Conservation (phyloP, 2,888 invertebrate species). For the Spicauda simplicius region DNA sequence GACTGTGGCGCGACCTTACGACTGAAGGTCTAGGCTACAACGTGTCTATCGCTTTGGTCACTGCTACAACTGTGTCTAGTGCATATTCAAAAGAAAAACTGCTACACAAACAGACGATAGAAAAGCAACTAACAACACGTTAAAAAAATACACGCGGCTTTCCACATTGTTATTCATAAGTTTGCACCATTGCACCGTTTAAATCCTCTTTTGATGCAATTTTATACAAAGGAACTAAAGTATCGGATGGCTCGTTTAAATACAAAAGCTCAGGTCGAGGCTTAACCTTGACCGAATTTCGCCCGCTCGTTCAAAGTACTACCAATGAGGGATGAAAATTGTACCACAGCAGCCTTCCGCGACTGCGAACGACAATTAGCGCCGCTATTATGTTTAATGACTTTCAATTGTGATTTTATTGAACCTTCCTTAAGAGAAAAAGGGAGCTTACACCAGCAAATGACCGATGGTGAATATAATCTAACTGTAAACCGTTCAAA, state of each 20-base stretch:
- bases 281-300: conserved; percentile 73
- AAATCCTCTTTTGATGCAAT: conserved; percentile 44
- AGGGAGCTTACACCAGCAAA: background rate
- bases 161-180: conserved; percentile 15
- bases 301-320: conserved; percentile 48
- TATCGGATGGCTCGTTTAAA: conserved; percentile 57
- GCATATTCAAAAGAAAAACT: background rate
- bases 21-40: conserved; percentile 20
- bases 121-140: background rate
- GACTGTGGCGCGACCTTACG: conserved; percentile 13
- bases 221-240: conserved; percentile 61
- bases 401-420: conserved; percentile 9
- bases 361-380: conserved; percentile 45
- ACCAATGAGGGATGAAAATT: conserved; percentile 59
- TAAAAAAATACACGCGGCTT: background rate
- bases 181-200: conserved; percentile 27
- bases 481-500: too few species aligned
- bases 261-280: conserved; percentile 74
- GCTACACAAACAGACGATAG: background rate
- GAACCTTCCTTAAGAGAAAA: background rate
- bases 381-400: conserved; percentile 13
- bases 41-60: background rate
- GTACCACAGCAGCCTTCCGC: conserved; percentile 52
- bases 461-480: background rate
- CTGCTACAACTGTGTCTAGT: background rate